phyloP scores from a whole-genome alignment of 2,888 invertebrate genomes.

The Enchytraeus crypticus region DNA sequence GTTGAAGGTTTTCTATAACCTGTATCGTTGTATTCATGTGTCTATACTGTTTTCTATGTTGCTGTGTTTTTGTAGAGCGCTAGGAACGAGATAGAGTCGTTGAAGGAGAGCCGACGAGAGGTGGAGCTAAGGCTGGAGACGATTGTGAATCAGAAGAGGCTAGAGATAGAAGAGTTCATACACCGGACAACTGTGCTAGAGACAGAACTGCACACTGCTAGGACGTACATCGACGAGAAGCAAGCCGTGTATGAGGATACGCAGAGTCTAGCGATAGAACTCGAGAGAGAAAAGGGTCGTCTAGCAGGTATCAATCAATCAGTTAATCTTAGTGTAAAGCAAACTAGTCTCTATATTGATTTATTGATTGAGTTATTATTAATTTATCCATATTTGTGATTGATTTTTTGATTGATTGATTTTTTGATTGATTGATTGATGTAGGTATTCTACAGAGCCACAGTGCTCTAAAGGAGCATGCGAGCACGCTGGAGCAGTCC shows the following conservation, averaged over 20 bases:
- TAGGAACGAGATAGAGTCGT: neutral
- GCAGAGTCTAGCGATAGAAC: slow-evolving; percentile 38
- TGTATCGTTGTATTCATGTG: too few species aligned
- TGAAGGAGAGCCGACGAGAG: neutral
- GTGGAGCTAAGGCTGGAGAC: neutral
- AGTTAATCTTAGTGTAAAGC: neutral
- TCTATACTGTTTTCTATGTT: too few species aligned
- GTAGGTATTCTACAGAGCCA: slow-evolving; percentile 46
- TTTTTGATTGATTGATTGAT: too few species aligned
- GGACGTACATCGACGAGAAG: slow-evolving; percentile 7
- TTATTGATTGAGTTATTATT: neutral
- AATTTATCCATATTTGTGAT: slow-evolving; percentile 2
- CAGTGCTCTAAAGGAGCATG: slow-evolving; percentile 41
- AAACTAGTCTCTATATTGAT: neutral
- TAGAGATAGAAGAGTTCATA: slow-evolving; percentile 1
- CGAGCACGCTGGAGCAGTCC: slow-evolving; percentile 41
- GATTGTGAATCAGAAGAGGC: neutral
- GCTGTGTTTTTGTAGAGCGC: neutral
- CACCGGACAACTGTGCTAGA: neutral
- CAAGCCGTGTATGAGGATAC: slow-evolving; percentile 1
- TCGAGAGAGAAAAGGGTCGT: slow-evolving; percentile 47
- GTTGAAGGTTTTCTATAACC: too few species aligned
- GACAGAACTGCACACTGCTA: slow-evolving; percentile 3
- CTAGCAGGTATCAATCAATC: slow-evolving; percentile 34
- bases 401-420: too few species aligned